phyloP scores from a whole-genome alignment of 2,797 vertebrate species.

The Australoheros facetus region DNA sequence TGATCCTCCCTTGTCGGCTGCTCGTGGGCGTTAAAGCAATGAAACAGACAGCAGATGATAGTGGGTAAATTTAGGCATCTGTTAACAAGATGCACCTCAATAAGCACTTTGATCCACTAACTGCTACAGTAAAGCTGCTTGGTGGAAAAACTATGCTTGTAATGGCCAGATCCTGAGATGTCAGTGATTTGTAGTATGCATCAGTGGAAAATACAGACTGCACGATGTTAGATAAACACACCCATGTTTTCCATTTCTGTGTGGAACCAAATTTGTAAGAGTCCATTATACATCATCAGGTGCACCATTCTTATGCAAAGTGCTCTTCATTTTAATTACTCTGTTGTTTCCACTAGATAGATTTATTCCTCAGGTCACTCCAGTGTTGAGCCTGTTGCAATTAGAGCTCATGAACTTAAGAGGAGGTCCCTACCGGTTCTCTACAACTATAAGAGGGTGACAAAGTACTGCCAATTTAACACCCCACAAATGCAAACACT shows the following conservation, averaged over 20 bases:
- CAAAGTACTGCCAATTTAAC: not conserved
- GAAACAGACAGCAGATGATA: slow-evolving; percentile 3
- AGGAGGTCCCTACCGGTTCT: slow-evolving; percentile 8
- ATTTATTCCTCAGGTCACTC: slow-evolving; percentile 21
- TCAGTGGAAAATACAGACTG: not conserved
- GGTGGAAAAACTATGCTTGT: not conserved
- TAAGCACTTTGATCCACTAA: slow-evolving; percentile 1
- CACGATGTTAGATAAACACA: not conserved
- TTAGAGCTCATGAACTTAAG: slow-evolving; percentile 12
- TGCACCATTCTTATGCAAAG: slow-evolving; percentile 10
- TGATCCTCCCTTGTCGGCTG: slow-evolving; percentile 19
- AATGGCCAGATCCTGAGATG: not conserved
- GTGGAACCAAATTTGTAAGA: not conserved
- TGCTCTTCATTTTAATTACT: slow-evolving; percentile 30
- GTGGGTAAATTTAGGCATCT: not conserved
- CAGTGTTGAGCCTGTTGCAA: slow-evolving; percentile 22
- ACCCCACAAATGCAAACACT: not conserved
- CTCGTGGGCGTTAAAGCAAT: not conserved
- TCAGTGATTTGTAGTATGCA: not conserved
- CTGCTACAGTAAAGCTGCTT: not conserved
- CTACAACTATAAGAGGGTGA: slow-evolving; percentile 21
- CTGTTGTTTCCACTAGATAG: slow-evolving; percentile 11
- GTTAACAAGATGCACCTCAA: not conserved
- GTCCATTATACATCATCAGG: slow-evolving; percentile 5
- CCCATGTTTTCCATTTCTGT: not conserved